Base-by-base conservation (phyloP, 2,888 invertebrate species). In the Hanleya hanleyi region DNA sequence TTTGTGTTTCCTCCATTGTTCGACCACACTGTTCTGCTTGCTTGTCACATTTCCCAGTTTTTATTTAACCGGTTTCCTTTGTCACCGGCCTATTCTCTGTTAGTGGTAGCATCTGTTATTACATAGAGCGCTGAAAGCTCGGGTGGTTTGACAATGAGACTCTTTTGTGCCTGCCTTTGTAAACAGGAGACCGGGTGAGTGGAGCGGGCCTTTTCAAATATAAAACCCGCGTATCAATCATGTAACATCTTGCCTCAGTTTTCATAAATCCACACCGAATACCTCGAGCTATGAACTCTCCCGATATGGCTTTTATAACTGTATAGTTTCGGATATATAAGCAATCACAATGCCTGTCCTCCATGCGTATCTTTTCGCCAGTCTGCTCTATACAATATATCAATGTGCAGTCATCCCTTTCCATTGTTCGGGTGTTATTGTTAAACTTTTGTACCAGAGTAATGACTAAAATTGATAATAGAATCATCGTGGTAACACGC, bases 1-100 rank as follows among this genome's bases (percentile, higher is more conserved):
- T 57, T 57, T 57, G 57, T 57, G 7, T 57, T 57, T 32, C 4
- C 9, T 4, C 29, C 32, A 57, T 57, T 57, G 57, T 57, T 22
- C 29, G 22, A 29, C 29, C 22, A 57, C 57, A 57, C 57, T 29
- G 29, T 15, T 32, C 57, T 15, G 29, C 57, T 57, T 57, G 57
- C 57, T 57, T 57, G 22, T 57, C 57, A 57, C 26, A 57, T 57
- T 29, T 29, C 22, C 57, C 29, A 29, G 57, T 57, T 57, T 57
- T 57, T 47, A 47, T 47, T 47, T 47, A 47, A 47, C 47, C 47
- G 47, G 47, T 47, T 47, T 47, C 47, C 47, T 5, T 47, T 47
- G 47, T 47, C 18, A 18, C n/a, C 47, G 18, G 22, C 22, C 47
- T 47, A 47, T 47, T 47, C 47, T n/a, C n/a, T 2, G 47, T 47